phyloP scores from a whole-genome alignment of 2,888 invertebrate genomes.

The Gymnocheta viridis region DNA sequence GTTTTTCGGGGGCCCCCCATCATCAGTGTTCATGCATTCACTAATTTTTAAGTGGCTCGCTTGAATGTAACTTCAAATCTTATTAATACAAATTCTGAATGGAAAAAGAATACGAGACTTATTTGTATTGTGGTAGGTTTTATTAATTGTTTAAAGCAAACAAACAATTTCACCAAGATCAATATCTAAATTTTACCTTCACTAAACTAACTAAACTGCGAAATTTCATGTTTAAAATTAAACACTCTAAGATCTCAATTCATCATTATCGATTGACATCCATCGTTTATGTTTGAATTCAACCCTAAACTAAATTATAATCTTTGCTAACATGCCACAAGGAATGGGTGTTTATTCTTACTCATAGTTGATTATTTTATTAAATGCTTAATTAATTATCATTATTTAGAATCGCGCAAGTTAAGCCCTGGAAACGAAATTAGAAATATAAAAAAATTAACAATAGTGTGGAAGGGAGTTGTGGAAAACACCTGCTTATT shows the following conservation, averaged over 20 bases:
- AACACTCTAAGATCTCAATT: not conserved
- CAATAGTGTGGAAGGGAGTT: not conserved
- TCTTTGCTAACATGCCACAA: conserved; percentile 30
- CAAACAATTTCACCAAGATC: too few relatives aligned
- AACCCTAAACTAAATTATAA: conserved; percentile 15
- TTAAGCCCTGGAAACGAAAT: conserved; percentile 22
- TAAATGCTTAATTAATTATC: conserved; percentile 56
- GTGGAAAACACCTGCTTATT: conserved; percentile 57
- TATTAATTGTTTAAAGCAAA: too few relatives aligned
- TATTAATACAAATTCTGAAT: too few relatives aligned
- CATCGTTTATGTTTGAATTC: conserved; percentile 14
- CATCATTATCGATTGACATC: conserved; percentile 1
- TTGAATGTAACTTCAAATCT: too few relatives aligned
- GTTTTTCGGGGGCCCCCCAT: too few relatives aligned
- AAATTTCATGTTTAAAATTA: not conserved
- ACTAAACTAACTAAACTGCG: too few relatives aligned
- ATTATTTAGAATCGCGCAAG: conserved; percentile 27
- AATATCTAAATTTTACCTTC: too few relatives aligned
- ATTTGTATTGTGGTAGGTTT: too few relatives aligned
- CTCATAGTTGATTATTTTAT: conserved; percentile 43
- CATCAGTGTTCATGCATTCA: too few relatives aligned
- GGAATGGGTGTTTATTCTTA: conserved; percentile 4
- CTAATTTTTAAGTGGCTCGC: too few relatives aligned
- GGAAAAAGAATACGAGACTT: too few relatives aligned
- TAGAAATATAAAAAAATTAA: conserved; percentile 3